Evolutionary conservation across 2,797 vertebrate species (phyloP), one percentile per base, ranked within the genome.

Genomic region (Syndactyla subalaris): DNA sequence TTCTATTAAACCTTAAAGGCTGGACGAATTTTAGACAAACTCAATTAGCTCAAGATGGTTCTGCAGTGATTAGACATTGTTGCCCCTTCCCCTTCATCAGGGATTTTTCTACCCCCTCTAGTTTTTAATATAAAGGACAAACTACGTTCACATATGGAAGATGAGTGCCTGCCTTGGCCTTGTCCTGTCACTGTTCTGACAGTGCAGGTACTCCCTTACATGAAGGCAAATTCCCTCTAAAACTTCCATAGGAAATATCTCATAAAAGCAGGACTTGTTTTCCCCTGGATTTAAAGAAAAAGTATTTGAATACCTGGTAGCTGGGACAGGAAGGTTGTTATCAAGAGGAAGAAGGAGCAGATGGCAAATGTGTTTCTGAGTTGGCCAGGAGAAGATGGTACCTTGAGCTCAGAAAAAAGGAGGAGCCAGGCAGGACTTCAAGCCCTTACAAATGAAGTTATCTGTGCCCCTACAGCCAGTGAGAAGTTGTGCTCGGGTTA

Each of bases 31-130:
- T 97, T 95, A 97, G 97, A 98, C 98, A 98, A 98, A 98, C 97
- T 98, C 96, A 96, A 98, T 98, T 98, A 98, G 97, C 97, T 98
- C 97, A 95, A 97, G 97, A 97, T 98, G 97, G 96, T 85, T 94
- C 93, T 57, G 93, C 67, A 96, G 87, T 96, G 97, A 98, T 97
- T 97, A 97, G 93, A 95, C 93, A 88, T 32, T 84, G 81, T 92
- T 94, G 94, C 78, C 81, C 84, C 94, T 95, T 91, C 68, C 91
- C 15, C 95, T 96, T 95, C 95, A 92, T 95, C 96, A 93, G 62
- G 75, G 92, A 63, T 72, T 92, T 90, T 95, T 83, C 93, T 84
- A 68, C 88, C 94, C 93, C 67, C 93, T 95, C 59, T 75, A 38
- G 17, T 70, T 89, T 78, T 88, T 84, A 84, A 95, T 48, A 74